Base-by-base conservation (phyloP, 2,113 vertebrate genomes). In the Gasterosteus aculeatus region DNA sequence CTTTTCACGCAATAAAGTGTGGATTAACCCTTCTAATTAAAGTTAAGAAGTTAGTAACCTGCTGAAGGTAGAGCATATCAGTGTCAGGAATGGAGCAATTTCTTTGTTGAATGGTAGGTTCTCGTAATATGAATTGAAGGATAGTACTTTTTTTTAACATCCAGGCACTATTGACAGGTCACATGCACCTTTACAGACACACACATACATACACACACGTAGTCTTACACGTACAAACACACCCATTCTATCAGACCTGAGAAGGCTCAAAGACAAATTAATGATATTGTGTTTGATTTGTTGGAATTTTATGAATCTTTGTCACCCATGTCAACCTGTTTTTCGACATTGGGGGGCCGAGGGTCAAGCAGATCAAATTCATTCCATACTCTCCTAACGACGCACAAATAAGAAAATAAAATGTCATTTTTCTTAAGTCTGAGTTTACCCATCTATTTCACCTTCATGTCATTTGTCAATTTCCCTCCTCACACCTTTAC, bases 401-500 rank as follows among this genome's bases (percentile, higher is more conserved):
- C 29, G n/a, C 7, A 12, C 58, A 78, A 77, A 82, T 49, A 63
- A 5, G 5, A 81, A 77, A 72, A 76, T 82, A 5, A 74, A 88
- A 88, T 87, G 72, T 83, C 54, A 19, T 7, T 18, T 18, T 56
- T 31, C 62, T 77, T 46, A 46, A 53, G 53, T 78, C 64, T 72
- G 59, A 73, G 49, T 83, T 86, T 83, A 70, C 72, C 81, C 72
- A 57, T 59, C 54, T 78, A 8, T 80, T 86, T 80, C 75, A 69
- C 75, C 63, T 81, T 83, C 46, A 47, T 75, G 60, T 74, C 78
- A 69, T 86, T 61, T 71, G 77, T 81, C 80, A 54, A 44, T 87
- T 80, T 87, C 72, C 79, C 80, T 64, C 29, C 59, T 78, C 70
- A 84, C 66, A 61, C 68, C 59, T 68, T 81, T 90, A 81, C 81